Base-by-base conservation (phyloP, 92 coral and sea anemone genomes). In the Pocillopora grandis region DNA sequence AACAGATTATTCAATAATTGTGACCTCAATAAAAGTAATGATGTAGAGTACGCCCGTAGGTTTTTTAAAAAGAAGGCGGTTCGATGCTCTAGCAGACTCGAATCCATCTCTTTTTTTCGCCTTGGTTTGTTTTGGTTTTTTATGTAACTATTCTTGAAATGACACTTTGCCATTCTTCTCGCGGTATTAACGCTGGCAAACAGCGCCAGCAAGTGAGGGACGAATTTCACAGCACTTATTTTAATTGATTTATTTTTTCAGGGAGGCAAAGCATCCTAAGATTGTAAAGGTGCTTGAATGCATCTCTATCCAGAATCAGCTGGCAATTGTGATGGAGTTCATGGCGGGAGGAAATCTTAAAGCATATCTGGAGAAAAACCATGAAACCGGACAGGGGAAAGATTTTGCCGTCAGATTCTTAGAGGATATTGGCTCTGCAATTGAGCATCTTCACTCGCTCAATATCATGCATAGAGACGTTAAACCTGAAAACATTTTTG, bases 261-360 rank as follows among this genome's bases (percentile, higher is more conserved):
- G 92, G 60, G 79, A 82, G 61, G 92, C 92, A 20, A 86, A 82
- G 48, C 92, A 90, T n/a, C 87, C 85, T n/a, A 76, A 84, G 17
- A 86, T 90, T 35, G 92, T 90, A 60, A 88, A 87, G 63, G 82
- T 90, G 69, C 57, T 90, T 57, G 92, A 87, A 35, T 90, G 92
- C 68, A 86, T 90, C 42, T 64, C 82, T 20, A 84, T 86, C 55
- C 87, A 86, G 67, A 90, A 90, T 79, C 84, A 86, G 23, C 81
- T 90, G 60, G 90, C 92, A 31, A 82, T 90, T 17, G 92, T 90
- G 52, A 90, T 87, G 90, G 92, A 90, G 81, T 87, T 90, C n/a
- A 87, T 90, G 90, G 84, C 75, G 59, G 92, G 90, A 35, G 92
- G 82, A 52, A 86, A 90, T 81, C 88, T 90, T 1, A 82, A 86